phyloP scores from a whole-genome alignment of 37 sponge, comb jelly and placozoan species.

The Cliona cf. orientalis region DNA sequence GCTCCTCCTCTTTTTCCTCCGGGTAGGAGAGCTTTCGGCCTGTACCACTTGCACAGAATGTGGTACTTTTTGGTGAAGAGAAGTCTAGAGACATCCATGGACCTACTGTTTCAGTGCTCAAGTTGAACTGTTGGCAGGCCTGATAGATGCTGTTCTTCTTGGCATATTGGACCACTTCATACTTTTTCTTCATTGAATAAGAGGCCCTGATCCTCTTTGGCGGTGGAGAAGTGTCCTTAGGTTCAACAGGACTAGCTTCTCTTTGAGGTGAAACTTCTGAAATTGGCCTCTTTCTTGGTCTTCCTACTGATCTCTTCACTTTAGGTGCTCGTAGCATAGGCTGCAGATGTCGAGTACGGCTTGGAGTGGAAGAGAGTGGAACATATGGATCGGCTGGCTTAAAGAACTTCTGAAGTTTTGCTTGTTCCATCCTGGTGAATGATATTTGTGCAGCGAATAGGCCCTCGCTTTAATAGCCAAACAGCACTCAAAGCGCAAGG shows the following conservation, averaged over 20 bases:
- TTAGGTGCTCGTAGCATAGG: neutral
- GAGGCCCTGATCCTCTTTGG: neutral
- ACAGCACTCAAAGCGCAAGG: neutral
- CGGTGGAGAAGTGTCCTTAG: neutral
- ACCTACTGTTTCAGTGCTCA: neutral
- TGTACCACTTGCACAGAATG: neutral
- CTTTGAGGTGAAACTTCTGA: neutral
- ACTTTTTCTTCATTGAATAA: constrained; percentile 6
- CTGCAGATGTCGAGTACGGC: neutral
- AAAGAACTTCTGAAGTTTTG: neutral
- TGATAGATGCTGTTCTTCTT: neutral
- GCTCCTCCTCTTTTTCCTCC: constrained; percentile 3
- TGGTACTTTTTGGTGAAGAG: neutral
- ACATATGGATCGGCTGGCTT: neutral
- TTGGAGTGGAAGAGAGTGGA: neutral
- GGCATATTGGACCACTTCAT: constrained; percentile 22
- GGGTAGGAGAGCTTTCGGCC: constrained; percentile 17
- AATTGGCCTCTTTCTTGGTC: neutral
- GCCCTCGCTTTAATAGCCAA: neutral
- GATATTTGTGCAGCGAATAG: neutral
- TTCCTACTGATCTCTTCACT: neutral
- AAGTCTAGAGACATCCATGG: constrained; percentile 17
- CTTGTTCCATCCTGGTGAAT: neutral
- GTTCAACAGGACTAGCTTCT: neutral
- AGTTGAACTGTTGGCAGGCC: neutral